Base-by-base conservation (phyloP, 2,113 vertebrate genomes). In the Urocolius indicus region DNA sequence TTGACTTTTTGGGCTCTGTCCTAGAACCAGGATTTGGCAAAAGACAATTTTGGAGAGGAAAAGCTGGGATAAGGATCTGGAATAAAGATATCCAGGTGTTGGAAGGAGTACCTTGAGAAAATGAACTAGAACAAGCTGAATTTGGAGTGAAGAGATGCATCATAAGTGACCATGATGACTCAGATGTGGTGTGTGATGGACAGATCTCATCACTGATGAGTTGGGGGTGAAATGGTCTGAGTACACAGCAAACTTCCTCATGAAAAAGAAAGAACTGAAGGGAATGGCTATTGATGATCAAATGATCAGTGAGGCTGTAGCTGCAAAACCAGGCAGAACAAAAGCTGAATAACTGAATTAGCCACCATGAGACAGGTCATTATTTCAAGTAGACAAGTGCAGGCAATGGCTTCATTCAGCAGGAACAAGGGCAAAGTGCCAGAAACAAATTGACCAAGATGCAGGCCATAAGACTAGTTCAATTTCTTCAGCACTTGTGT, bases 131-230 rank as follows among this genome's bases (percentile, higher is more conserved):
- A 61, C 2, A 2, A 82, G 32, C 12, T 82, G 66, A 76, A 49
- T 75, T 68, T 72, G 8, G 29, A 4, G 9, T 21, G 34, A 85
- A 27, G 5, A 48, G 55, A 27, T 66, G 32, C 32, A 51, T 23
- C n/a, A 5, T 27, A 79, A 72, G 7, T 55, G 30, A 38, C 32
- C 12, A 10, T 8, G 55, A 91, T n/a, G n/a, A 41, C 23, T 32
- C 0, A 0, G 13, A 52, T 21, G 9, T 23, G 17, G 22, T 27
- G 4, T 52, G 21, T 80, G 72, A 19, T 11, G 19, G 49, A 75
- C 26, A 69, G 45, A 72, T 1, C 3, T 38, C 41, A 36, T 15
- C 22, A 55, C 22, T 11, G 10, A 23, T 41, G 24, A 20, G 6
- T 9, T 5, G 7, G 8, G 11, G 5, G 10, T 30, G 11, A 11